These are phyloP conservation scores for Hemibagrus wyckioides DNA, from an alignment of 2,113 vertebrate genomes.

Conservation along the genomic window DNA sequence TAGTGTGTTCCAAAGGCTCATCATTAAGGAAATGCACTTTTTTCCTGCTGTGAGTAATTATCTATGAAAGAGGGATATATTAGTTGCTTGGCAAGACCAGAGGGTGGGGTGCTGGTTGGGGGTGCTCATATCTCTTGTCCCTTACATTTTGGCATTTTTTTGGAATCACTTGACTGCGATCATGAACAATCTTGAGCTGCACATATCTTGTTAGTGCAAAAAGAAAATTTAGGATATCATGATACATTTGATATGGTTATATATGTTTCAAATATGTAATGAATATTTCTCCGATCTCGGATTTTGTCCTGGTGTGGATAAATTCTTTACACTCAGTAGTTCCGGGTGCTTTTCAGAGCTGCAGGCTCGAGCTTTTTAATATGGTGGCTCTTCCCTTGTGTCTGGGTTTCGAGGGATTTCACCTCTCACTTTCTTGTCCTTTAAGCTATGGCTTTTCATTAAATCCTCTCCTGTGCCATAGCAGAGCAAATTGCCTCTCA, in stretches of 20 bases:
- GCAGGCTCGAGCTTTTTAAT: not conserved
- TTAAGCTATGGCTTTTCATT: conserved; percentile 75
- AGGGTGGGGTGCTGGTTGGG: conserved; percentile 26
- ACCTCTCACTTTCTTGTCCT: conserved; percentile 63
- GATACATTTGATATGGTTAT: not conserved
- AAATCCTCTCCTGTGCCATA: conserved; percentile 70
- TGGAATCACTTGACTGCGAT: conserved; percentile 48
- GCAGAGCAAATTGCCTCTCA: conserved; percentile 46
- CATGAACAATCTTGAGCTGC: not conserved
- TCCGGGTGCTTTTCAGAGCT: not conserved
- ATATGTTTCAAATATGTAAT: not conserved
- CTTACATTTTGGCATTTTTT: conserved; percentile 53
- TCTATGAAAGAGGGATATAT: conserved; percentile 72
- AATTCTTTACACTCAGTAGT: not conserved
- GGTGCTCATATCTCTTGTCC: conserved; percentile 55
- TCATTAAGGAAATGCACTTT: conserved; percentile 69
- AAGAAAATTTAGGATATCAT: not conserved
- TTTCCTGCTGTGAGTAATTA: conserved; percentile 75
- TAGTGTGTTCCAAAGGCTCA: conserved; percentile 55
- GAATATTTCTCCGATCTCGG: not conserved
- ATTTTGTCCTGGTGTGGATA: not conserved
- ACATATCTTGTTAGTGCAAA: not conserved
- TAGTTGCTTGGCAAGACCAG: conserved; percentile 53
- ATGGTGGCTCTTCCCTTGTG: conserved; percentile 53
- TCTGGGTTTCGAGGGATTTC: conserved; percentile 68